A percentile compares a stretch with the other conserved stretches of the same genome.
Evolutionary conservation across 2,888 invertebrate species (phyloP).

Genomic region (Acheta domesticus): DNA sequence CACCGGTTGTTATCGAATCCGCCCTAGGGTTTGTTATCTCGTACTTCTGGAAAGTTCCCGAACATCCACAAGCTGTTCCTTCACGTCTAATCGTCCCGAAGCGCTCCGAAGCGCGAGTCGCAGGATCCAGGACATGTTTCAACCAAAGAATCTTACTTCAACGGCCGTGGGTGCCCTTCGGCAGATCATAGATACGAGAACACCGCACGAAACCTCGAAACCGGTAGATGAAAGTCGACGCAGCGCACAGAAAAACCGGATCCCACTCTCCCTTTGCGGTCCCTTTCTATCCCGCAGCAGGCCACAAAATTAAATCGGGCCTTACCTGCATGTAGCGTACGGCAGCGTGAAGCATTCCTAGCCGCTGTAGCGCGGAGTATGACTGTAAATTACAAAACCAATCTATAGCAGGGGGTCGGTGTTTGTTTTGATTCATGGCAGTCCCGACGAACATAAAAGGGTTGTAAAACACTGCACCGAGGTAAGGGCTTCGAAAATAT

Average conservation of each 20-base stretch:
- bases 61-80: too few relatives aligned
- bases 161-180: too few relatives aligned
- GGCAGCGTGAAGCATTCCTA: not conserved
- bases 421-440: constrained; percentile 18
- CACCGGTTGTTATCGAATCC: too few relatives aligned
- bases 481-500: not conserved
- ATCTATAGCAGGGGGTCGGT: constrained; percentile 8
- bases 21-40: too few relatives aligned
- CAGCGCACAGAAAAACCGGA: not conserved
- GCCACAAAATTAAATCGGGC: not conserved
- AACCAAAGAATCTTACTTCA: too few relatives aligned
- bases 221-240: not conserved
- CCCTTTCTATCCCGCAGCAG: not conserved
- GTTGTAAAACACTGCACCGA: constrained; percentile 9
- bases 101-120: too few relatives aligned
- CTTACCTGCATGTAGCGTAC: not conserved
- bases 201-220: too few relatives aligned
- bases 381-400: constrained; percentile 1
- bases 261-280: too few relatives aligned
- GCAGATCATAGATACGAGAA: too few relatives aligned
- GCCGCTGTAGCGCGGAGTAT: not conserved
- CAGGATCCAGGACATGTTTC: too few relatives aligned
- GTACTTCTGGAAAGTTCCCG: too few relatives aligned
- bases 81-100: too few relatives aligned
- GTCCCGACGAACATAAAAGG: constrained; percentile 9